Evolutionary conservation across 2,888 invertebrate genomes (phyloP), one percentile per base, ranked within the genome.

Genomic region (Chalcis sispes): DNA sequence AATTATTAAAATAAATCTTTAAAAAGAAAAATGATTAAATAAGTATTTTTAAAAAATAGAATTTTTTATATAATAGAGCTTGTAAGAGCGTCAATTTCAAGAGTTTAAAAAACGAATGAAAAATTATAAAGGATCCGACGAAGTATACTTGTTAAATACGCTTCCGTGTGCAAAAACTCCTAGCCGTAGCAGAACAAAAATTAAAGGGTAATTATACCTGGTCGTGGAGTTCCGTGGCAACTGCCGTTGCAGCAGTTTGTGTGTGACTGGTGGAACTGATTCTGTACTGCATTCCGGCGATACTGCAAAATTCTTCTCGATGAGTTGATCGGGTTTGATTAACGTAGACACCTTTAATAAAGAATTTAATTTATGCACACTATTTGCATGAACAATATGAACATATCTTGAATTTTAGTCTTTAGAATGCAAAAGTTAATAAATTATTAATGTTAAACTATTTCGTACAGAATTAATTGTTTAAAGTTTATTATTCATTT

Each of bases 201-300:
- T 76, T 62, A 61, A 64, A 52, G 27, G 52, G 62, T 23, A 48
- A 65, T 65, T 71, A 79, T 79, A 88, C 88, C 85, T 88, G 88
- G 58, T 89, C 89, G 73, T 87, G 87, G 70, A 88, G 84, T 50
- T 89, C 88, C 78, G 93, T 93, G 87, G 93, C 91, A 80, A 95
- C 93, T 29, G 95, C 93, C 62, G 95, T 95, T 66, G 96, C 95
- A 81, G 95, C 95, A 13, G 96, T 96, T 89, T 94, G 94, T 74
- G 95, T 95, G 87, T 94, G 94, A 86, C 95, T 96, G 66, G 95
- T 96, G 62, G 95, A 95, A 80, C 95, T 95, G 82, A 96, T 96
- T 80, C 95, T 92, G 88, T 96, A 96, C 89, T 96, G 95, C 95
- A 96, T 93, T 59, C 94, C 94, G 36, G 94, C 93, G 81, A 94